Base-by-base conservation (phyloP, 2,888 invertebrate genomes). In the Chydorus sphaericus region DNA sequence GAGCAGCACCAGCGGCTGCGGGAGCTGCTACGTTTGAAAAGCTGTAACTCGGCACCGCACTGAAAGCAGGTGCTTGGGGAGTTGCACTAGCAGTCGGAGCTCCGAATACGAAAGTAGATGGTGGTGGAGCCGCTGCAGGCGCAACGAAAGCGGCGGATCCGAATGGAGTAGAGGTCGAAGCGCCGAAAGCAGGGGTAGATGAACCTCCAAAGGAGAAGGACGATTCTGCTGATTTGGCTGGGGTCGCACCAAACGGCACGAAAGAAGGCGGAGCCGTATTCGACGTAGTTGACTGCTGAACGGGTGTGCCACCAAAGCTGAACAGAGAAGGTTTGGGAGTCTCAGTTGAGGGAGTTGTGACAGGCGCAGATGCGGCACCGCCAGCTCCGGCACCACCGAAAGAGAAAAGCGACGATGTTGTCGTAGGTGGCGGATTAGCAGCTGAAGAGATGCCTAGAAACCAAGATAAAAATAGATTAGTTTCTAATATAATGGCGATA, bases 221-320 rank as follows among this genome's bases (percentile, higher is more conserved):
- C 16, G 33, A 28, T 23, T 18, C 48, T 37, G 38, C 16, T 3
- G 50, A 30, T 30, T 30, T 20, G 1, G 52, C 14, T 30, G 30
- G 16, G 37, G 52, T 29, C 29, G 39, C 57, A n/a, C 48, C 44
- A 33, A 57, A 52, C 31, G 52, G 20, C 31, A 44, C 37, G 23
- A 39, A 37, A 6, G 51, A 14, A 50, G 49, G 26, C 8, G 30
- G 23, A 18, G 20, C 28, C 3, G 51, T 4, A 11, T n/a, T 52
- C 4, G 26, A 11, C 11, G 29, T 30, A 6, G 39, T 11, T 10
- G 44, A 26, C 18, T 44, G 23, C 26, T 44, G 44, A 20, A n/a
- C n/a, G n/a, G 44, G 31, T 28, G 29, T 37, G 28, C 48, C n/a
- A n/a, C n/a, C 56, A 53, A 33, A 56, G 23, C 37, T 50, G 28